phyloP scores from a whole-genome alignment of 2,888 invertebrate species.

The Lysandra coridon region DNA sequence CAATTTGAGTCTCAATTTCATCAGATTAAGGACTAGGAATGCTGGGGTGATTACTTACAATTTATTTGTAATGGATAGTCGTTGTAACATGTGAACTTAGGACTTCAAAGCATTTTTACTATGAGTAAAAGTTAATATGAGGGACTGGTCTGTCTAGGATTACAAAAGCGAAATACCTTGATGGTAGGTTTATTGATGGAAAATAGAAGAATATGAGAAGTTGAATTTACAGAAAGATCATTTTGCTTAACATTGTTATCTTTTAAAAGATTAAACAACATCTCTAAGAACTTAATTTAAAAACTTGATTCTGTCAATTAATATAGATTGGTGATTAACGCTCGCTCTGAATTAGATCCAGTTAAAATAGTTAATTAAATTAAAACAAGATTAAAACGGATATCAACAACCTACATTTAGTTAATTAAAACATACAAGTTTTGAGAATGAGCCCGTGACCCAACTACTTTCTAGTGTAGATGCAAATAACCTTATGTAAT shows the following conservation, averaged over 20 bases:
- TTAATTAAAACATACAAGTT: not conserved
- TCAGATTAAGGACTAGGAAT: no score
- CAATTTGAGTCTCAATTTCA: not conserved
- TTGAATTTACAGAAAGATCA: not conserved
- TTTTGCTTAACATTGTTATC: not conserved
- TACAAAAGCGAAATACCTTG: no score
- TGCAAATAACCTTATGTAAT: not conserved
- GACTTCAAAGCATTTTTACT: no score
- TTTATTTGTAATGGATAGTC: no score
- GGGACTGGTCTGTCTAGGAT: no score
- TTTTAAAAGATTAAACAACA: not conserved
- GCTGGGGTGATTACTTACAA: no score
- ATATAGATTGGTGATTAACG: not conserved
- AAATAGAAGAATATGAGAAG: not conserved
- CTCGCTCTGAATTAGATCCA: not conserved
- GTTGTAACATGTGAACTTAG: no score
- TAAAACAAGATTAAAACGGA: not conserved
- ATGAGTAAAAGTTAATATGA: no score
- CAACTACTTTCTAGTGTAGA: not conserved
- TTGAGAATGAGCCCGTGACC: constrained; percentile 1
- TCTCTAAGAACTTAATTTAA: not conserved
- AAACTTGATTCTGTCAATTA: not conserved
- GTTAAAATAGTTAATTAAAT: not conserved
- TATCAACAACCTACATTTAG: not conserved
- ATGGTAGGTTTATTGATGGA: no score